phyloP scores from a whole-genome alignment of 2,888 invertebrate species.

The Nephrotoma flavescens region DNA sequence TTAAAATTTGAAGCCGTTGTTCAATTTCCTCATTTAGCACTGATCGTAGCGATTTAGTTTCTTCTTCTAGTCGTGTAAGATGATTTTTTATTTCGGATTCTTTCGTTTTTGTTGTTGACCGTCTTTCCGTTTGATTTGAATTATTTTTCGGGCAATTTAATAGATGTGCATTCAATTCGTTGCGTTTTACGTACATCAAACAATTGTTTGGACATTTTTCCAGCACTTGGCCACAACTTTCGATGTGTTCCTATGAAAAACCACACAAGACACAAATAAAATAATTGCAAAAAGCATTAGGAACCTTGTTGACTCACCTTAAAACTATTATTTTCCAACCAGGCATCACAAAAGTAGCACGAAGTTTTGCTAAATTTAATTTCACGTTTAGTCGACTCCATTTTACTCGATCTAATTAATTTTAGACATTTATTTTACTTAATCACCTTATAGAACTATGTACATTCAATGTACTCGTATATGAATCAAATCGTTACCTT shows the following conservation, averaged over 20 bases:
- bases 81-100: conserved; percentile 16
- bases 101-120: not conserved
- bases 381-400: conserved; percentile 5
- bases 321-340: conserved; percentile 47
- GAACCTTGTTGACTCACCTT: conserved; percentile 33
- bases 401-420: not conserved
- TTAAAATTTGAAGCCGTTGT: conserved; percentile 28
- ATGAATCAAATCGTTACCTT: not conserved
- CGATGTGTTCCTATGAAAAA: conserved; percentile 41
- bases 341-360: conserved; percentile 52
- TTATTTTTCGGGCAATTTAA: conserved; percentile 28
- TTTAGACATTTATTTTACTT: not conserved
- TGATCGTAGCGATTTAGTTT: conserved; percentile 20
- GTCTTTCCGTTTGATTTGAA: not conserved
- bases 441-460: not conserved
- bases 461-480: not conserved
- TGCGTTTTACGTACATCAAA: conserved; percentile 52
- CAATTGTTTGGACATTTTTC: conserved; percentile 57
- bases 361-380: conserved; percentile 36
- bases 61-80: conserved; percentile 24
- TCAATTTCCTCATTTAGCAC: conserved; percentile 31
- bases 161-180: conserved; percentile 42
- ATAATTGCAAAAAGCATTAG: not conserved
- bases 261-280: not conserved
- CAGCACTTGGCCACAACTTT: conserved; percentile 54